These are phyloP conservation scores for Ophthalmolycus amberensis DNA, from an alignment of 2,113 vertebrate genomes.

Conservation along the genomic window DNA sequence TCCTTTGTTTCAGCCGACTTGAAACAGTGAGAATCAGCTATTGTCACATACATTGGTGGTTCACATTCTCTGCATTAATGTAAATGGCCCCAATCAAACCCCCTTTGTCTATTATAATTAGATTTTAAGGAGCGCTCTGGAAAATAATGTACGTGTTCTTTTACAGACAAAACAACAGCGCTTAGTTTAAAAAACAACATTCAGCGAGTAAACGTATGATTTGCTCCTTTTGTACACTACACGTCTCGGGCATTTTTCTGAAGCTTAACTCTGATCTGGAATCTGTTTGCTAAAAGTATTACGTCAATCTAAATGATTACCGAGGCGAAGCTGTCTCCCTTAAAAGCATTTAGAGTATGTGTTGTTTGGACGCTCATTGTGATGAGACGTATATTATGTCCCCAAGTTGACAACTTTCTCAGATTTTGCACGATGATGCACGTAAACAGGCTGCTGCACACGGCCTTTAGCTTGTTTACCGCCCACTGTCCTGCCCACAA, in stretches of 20 bases:
- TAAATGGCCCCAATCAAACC: slow-evolving; percentile 12
- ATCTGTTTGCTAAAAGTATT: background rate
- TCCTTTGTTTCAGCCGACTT: slow-evolving; percentile 26
- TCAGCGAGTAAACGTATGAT: background rate
- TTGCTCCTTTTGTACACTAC: background rate
- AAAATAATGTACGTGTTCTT: background rate
- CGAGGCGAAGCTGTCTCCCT: background rate
- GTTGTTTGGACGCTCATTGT: background rate
- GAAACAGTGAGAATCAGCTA: slow-evolving; percentile 23
- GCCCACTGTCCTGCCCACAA: slow-evolving; percentile 9
- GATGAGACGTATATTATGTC: background rate
- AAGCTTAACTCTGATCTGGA: background rate
- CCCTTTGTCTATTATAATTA: slow-evolving; percentile 51
- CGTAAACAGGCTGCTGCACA: background rate
- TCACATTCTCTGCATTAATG: slow-evolving; percentile 9
- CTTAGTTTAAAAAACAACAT: slow-evolving; percentile 4
- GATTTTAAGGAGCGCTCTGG: slow-evolving; percentile 12
- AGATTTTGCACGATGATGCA: background rate
- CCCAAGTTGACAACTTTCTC: background rate
- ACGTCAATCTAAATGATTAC: background rate
- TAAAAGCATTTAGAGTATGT: background rate
- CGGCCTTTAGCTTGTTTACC: background rate
- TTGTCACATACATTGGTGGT: background rate
- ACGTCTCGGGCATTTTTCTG: background rate
- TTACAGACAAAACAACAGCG: slow-evolving; percentile 11